Base-by-base conservation (phyloP, 2,113 vertebrate species). In the Regulus satrapa region DNA sequence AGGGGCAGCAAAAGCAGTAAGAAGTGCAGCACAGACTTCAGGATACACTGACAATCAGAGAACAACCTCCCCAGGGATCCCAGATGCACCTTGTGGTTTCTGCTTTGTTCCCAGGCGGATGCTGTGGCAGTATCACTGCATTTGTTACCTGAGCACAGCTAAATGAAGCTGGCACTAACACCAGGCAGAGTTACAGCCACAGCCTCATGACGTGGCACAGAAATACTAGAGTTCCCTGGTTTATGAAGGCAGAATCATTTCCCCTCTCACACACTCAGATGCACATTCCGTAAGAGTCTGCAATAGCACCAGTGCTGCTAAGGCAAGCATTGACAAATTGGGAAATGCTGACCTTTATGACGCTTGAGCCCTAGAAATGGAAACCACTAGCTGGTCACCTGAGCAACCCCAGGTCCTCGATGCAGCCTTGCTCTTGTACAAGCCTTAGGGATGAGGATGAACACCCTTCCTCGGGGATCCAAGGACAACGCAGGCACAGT, bases 341-440 rank as follows among this genome's bases (percentile, higher is more conserved):
- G 45, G 92, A 88, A 95, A 84, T 32, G 40, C 31, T 81, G 94
- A 78, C 76, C 76, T 94, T 81, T 64, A 13, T 21, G 48, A 67
- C 49, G 64, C 25, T 48, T 45, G 23, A 87, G 55, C 52, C 31
- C 48, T 26, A 78, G 40, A 67, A 66, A 75, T 18, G 21, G 24
- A 74, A 72, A 63, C 34, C 1, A 1, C 34, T 34, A 66, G 26
- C 54, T 46, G 32, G 52, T 67, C 52, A 74, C 81, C n/a, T 63
- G 13, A 93, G 48, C 56, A 89, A 43, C 9, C 24, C n/a, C 25
- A 24, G 8, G 19, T 66, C n/a, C 34, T n/a, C 64, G 69, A 1
- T 0, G 4, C 52, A 91, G 55, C 23, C 29, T 41, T 84, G 14
- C 49, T 49, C 41, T 46, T 62, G 3, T 25, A 14, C 10, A 54